phyloP scores from a whole-genome alignment of 2,888 invertebrate species.

The Diplazon laetatorius region DNA sequence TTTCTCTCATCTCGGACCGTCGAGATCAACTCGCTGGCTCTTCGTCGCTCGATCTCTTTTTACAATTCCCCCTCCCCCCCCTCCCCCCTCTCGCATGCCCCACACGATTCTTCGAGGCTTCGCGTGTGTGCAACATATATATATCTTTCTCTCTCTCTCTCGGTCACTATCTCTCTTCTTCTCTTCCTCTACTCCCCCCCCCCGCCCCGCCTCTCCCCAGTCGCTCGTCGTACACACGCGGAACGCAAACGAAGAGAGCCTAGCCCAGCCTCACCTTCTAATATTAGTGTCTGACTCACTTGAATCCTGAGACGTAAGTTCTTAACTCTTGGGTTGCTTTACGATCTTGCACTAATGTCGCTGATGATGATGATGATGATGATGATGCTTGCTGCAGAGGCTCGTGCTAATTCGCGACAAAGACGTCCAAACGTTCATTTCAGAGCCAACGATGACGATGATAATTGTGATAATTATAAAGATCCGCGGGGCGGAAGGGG shows the following conservation, averaged over 20 bases:
- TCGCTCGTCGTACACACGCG: constrained; percentile 16
- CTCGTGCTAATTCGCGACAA: constrained; percentile 31
- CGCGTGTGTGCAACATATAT: neutral
- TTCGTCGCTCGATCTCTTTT: constrained; percentile 34
- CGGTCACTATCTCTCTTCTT: no score
- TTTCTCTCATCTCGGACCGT: neutral
- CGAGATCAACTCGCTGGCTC: constrained; percentile 17
- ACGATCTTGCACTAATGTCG: constrained; percentile 26
- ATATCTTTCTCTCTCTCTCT: constrained; percentile 19
- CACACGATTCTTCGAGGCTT: no score
- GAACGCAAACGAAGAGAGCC: constrained; percentile 52
- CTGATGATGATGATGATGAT: neutral
- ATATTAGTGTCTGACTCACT: constrained; percentile 77
- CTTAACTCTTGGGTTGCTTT: constrained; percentile 27
- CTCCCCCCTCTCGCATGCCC: no score
- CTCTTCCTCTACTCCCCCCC: neutral
- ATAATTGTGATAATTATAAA: constrained; percentile 32
- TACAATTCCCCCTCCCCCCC: no score
- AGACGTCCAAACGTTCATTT: constrained; percentile 10
- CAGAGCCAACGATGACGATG: constrained; percentile 48
- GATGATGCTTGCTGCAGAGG: no score
- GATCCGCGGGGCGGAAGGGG: no score
- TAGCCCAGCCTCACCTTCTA: constrained; percentile 75
- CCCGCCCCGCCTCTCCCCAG: constrained; percentile 1
- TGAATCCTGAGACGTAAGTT: constrained; percentile 67